phyloP scores from a whole-genome alignment of 1,140 invertebrate species.

The Ceratosolen fusciceps region DNA sequence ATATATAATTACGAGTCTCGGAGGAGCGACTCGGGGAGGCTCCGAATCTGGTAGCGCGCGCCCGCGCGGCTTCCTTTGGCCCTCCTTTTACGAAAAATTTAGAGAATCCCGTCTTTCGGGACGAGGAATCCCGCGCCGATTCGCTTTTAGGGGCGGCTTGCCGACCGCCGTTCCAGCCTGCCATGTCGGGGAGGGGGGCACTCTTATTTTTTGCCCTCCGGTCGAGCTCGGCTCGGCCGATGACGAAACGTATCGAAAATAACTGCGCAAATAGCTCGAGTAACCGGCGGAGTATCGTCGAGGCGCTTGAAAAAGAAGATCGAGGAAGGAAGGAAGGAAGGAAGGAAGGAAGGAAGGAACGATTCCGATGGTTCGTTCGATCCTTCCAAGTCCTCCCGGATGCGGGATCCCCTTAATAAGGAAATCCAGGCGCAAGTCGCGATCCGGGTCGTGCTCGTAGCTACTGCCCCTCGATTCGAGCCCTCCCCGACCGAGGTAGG shows the following conservation, averaged over 20 bases:
- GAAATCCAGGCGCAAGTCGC: not conserved
- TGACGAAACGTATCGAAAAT: conserved; percentile 15
- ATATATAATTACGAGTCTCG: conserved; percentile 34
- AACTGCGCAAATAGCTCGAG: not conserved
- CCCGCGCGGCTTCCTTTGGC: conserved; percentile 20
- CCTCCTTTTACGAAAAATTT: conserved; percentile 8
- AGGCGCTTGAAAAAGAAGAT: not conserved
- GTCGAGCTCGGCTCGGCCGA: not conserved
- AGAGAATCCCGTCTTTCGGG: conserved; percentile 11
- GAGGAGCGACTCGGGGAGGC: not conserved
- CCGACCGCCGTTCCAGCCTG: too few species aligned
- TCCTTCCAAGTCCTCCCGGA: not conserved
- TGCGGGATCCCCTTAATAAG: not conserved
- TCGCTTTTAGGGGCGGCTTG: not conserved
- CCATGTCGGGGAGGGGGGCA: not conserved
- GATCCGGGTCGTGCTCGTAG: too few species aligned
- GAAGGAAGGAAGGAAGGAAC: not conserved
- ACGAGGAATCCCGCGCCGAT: not conserved
- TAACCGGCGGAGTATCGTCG: not conserved
- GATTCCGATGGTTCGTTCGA: not conserved
- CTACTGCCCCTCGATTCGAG: too few species aligned
- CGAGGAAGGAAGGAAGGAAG: not conserved
- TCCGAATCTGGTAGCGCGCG: conserved; percentile 18
- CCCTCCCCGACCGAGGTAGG: too few species aligned
- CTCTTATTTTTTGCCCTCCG: not conserved